A percentile compares a stretch with the other conserved stretches of the same genome.
These are phyloP conservation scores for Scatophagus argus DNA, from an alignment of 2,113 vertebrate genomes.

Conservation along the genomic window DNA sequence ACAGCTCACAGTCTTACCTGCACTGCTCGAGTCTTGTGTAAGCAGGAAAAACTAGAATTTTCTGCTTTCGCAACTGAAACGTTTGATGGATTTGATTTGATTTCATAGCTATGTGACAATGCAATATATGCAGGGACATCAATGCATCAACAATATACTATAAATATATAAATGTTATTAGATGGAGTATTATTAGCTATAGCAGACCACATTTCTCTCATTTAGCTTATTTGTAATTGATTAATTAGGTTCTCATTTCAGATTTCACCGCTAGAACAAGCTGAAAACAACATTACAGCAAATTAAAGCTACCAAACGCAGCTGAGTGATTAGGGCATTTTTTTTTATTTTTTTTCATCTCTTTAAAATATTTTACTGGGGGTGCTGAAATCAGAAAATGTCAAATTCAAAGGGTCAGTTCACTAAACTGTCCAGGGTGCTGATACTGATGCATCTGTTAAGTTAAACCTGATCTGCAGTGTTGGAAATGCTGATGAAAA, in stretches of 20 bases:
- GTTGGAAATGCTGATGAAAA: too few species aligned
- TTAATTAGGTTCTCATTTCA: background rate
- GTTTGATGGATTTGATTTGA: background rate
- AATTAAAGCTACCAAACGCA: background rate
- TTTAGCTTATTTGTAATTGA: background rate
- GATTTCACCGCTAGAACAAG: background rate
- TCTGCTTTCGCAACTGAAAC: conserved; percentile 27
- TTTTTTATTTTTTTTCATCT: background rate
- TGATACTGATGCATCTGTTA: too few species aligned
- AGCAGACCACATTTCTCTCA: background rate
- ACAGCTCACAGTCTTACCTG: conserved; percentile 47
- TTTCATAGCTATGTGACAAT: background rate
- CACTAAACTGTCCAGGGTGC: background rate
- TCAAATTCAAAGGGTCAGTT: background rate
- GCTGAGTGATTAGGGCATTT: background rate
- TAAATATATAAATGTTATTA: background rate
- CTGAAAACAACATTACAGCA: background rate
- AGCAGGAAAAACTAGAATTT: conserved; percentile 15
- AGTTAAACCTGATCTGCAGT: too few species aligned
- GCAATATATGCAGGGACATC: background rate
- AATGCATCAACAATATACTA: background rate
- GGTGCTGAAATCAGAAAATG: background rate
- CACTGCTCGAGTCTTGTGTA: conserved; percentile 46
- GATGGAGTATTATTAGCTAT: background rate
- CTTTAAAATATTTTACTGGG: background rate